These are phyloP conservation scores for Crocuta crocuta DNA, from an alignment of 2,113 vertebrate species.

Conservation along the genomic window DNA sequence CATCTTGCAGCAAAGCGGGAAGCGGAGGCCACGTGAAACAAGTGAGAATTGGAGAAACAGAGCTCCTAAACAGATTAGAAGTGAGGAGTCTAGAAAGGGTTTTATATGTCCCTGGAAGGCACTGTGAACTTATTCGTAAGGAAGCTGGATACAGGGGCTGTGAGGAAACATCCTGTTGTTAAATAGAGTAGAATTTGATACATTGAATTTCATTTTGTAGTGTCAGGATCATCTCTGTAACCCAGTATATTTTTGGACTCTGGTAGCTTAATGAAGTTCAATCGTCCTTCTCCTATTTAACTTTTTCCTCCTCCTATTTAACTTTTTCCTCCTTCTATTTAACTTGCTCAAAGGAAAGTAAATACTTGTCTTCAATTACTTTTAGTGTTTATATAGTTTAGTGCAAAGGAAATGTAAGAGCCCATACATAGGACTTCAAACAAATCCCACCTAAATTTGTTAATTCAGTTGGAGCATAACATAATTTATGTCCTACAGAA, in stretches of 20 bases:
- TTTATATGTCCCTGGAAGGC: background rate
- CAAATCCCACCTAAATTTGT: background rate
- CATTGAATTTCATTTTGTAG: background rate
- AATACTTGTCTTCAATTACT: background rate
- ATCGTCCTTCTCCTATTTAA: background rate
- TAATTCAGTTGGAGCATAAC: background rate
- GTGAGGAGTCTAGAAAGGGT: background rate
- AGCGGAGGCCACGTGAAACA: background rate
- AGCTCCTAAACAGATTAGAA: background rate
- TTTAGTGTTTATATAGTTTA: slow-evolving; percentile 29
- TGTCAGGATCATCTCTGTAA: background rate
- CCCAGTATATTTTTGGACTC: background rate
- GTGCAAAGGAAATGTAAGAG: background rate
- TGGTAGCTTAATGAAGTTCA: background rate
- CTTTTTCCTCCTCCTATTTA: background rate
- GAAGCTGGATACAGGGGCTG: background rate
- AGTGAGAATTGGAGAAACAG: background rate
- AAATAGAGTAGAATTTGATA: background rate
- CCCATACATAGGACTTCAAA: background rate
- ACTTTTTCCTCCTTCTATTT: background rate
- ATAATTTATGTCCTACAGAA: background rate
- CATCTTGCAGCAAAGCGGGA: background rate
- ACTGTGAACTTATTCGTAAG: background rate
- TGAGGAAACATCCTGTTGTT: background rate
- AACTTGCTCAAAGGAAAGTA: slow-evolving; percentile 28